Percentiles rank a stretch among this genome's conserved stretches.
Evolutionary conservation across 1,140 invertebrate genomes (phyloP).

Genomic region (Heliconius himera): DNA sequence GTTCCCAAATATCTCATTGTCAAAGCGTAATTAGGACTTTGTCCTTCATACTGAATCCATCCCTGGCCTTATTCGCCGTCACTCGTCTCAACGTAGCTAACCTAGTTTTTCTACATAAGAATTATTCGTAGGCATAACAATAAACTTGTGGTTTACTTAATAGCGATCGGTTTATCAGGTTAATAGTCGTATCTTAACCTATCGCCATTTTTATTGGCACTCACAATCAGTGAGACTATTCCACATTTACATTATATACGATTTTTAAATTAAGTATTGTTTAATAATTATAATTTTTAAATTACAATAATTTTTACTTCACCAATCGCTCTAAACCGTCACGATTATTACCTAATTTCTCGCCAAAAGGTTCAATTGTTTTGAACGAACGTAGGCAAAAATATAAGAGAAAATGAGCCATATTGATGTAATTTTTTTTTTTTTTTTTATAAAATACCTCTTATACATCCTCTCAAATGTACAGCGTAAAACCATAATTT

Average conservation of each 20-base stretch:
- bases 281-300: too few species aligned
- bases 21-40: background rate
- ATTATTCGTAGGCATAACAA: background rate
- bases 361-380: too few species aligned
- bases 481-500: background rate
- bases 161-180: slow-evolving; percentile 8
- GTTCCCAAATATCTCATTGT: too few species aligned
- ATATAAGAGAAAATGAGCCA: too few species aligned
- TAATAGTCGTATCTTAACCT: slow-evolving; percentile 17
- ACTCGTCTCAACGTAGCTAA: background rate
- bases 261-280: background rate
- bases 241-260: background rate
- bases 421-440: too few species aligned
- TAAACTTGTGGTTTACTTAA: background rate
- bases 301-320: too few species aligned
- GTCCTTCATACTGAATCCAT: background rate
- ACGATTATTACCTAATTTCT: too few species aligned
- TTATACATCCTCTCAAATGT: too few species aligned
- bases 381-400: too few species aligned
- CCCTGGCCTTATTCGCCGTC: background rate
- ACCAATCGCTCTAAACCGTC: too few species aligned
- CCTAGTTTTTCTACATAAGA: background rate
- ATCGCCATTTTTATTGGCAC: slow-evolving; percentile 19
- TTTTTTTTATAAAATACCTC: too few species aligned
- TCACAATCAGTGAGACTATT: background rate